Evolutionary conservation across 2,797 vertebrate genomes (phyloP), one percentile per base, ranked within the genome.

Genomic region (Falco rusticolus): DNA sequence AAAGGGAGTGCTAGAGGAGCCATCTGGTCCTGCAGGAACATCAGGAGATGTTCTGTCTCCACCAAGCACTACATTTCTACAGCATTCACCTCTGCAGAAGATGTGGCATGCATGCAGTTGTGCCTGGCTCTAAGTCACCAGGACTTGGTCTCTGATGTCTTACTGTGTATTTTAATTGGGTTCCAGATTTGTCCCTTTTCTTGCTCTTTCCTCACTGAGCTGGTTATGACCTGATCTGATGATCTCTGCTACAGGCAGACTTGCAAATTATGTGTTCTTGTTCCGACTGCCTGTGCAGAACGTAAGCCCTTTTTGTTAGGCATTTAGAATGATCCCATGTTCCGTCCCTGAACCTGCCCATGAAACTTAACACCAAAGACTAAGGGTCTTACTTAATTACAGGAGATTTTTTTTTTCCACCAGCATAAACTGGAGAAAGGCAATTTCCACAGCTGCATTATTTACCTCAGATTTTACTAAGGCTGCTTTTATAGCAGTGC

Each of bases 381-480:
- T 72, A 19, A 81, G 56, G 64, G 59, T 84, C 74, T 91, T 18
- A n/a, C 48, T 87, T 87, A 76, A 84, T 87, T 79, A 56, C 59
- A 45, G 43, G 15, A 79, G 70, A 33, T 14, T 13, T 78, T 65
- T 50, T 51, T n/a, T 20, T 9, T 1, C 34, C 65, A 54, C 34
- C n/a, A 66, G 80, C 61, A 72, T 64, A 60, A 59, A 96, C 84
- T 95, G 92, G 86, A 95, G 95, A 57, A 96, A 97, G 97, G 97
- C 93, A 94, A 93, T 92, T 96, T 94, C 84, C 95, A 95, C 97
- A 96, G 96, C 87, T 95, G 95, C 95, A 97, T 96, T 97, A 70
- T 94, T 94, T 84, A 85, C 95, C 89, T 88, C 87, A 90, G 87
- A 39, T 81, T 96, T 85, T 93, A 92, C 93, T 79, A 84, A 93